Percentiles rank a stretch among this genome's conserved stretches.
Conservation (phyloP, 2,888 invertebrate genomes). For the Bursaphelenchus okinawaensis region DNA sequence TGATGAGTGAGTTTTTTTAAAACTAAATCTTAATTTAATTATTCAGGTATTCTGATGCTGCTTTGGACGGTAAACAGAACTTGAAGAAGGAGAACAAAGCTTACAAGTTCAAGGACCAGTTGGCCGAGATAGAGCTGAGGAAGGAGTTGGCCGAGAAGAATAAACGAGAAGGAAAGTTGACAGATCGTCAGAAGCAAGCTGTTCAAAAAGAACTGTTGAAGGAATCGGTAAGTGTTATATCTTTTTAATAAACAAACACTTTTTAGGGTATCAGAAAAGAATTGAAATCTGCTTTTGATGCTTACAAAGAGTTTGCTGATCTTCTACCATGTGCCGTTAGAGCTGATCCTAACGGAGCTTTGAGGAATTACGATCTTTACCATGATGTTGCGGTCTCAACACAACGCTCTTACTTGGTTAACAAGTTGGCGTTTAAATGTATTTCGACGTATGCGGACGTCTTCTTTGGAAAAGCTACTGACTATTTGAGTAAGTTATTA, state of each 20-base stretch:
- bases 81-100: conserved; percentile 86
- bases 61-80: conserved; percentile 62
- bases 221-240: conserved; percentile 64
- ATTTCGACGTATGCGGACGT: conserved; percentile 50
- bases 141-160: conserved; percentile 83
- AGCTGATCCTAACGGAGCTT: conserved; percentile 31
- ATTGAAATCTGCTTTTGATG: conserved; percentile 61
- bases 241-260: no score
- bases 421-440: conserved; percentile 33
- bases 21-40: neutral
- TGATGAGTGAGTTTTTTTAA: conserved; percentile 61
- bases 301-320: conserved; percentile 36
- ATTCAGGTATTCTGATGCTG: conserved; percentile 38
- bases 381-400: conserved; percentile 37
- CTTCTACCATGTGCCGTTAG: conserved; percentile 40
- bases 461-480: conserved; percentile 43
- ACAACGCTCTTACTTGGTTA: conserved; percentile 35
- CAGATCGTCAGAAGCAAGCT: conserved; percentile 85
- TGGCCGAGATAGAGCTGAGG: conserved; percentile 85
- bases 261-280: conserved; percentile 67
- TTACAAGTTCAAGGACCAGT: conserved; percentile 91
- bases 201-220: conserved; percentile 79
- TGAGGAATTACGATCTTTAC: conserved; percentile 26
- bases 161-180: conserved; percentile 60
- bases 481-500: conserved; percentile 36